Percentiles rank a stretch among this genome's conserved stretches.
Evolutionary conservation across 2,113 vertebrate species (phyloP).

Genomic region (Colossoma macropomum): DNA sequence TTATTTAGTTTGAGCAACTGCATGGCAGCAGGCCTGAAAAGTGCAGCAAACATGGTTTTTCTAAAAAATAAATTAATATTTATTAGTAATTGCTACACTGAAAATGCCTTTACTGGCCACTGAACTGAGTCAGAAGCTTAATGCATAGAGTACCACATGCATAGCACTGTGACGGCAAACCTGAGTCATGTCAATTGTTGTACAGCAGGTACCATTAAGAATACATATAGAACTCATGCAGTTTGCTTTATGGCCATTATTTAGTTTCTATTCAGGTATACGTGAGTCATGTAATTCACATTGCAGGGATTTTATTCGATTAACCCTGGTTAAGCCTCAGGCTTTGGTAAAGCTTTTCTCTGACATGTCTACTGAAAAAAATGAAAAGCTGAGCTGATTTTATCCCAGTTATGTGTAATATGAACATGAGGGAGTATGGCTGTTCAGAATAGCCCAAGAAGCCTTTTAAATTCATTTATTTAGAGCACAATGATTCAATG

Average conservation of each 20-base stretch:
- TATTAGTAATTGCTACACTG: constrained; percentile 1
- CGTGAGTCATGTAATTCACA: background rate
- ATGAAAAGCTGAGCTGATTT: background rate
- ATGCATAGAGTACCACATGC: too few relatives aligned
- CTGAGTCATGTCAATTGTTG: background rate
- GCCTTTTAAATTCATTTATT: background rate
- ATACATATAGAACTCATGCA: background rate
- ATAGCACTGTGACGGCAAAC: background rate
- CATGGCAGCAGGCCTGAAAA: background rate
- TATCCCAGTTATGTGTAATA: too few relatives aligned
- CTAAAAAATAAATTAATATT: background rate
- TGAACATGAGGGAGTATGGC: too few relatives aligned
- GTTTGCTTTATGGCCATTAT: background rate
- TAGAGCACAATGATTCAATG: too few relatives aligned
- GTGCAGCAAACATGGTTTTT: background rate
- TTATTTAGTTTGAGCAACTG: background rate
- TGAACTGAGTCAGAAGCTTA: background rate
- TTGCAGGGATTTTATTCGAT: background rate
- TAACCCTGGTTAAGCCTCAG: too few relatives aligned
- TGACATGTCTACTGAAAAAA: background rate
- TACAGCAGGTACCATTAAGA: too few relatives aligned
- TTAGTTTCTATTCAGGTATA: background rate
- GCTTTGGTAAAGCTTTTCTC: too few relatives aligned
- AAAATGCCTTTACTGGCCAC: background rate
- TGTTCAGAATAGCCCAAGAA: too few relatives aligned